Evolutionary conservation across 2,113 vertebrate species (phyloP), one percentile per base, ranked within the genome.

Genomic region (Bagarius yarrelli): DNA sequence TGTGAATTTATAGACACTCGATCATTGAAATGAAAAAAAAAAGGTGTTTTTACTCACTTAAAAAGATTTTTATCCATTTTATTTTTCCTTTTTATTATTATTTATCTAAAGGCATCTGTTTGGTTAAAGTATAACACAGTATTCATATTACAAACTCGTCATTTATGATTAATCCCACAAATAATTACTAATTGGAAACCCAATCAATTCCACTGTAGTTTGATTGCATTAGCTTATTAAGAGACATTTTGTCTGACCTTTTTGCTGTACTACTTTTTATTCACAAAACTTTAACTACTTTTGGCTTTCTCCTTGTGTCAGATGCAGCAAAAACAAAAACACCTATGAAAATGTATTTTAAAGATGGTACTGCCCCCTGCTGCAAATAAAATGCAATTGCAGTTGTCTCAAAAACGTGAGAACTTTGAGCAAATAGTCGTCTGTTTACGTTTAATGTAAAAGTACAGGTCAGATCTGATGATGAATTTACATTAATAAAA

Each of bases 341-440:
- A 0, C 2, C 6, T 8, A 40, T 9, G 61, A 36, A 25, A 18
- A 15, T 8, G 40, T 27, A 3, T 40, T 56, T 27, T 40, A 56
- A 32, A 76, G 23, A 63, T 77, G 50, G 66, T 67, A 67, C 44
- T 83, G 76, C 72, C 72, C 81, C 77, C 84, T 82, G 50, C 53
- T 80, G 72, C 15, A 5, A 60, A 36, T 53, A 63, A 11, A 61
- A 5, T 11, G 44, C 53, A 19, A 77, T 11, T 80, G 64, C 81
- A 66, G 21, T 47, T 19, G 5, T 18, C 40, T 19, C 25, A 4
- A 18, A 6, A 9, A 30, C 57, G 13, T 12, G 23, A 47, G 4
- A 40, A 76, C 11, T 34, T 1, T 73, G 66, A 71, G 55, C 78
- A 85, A 83, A 81, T 81, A 76, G 81, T 78, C 84, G 73, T 64